Conservation (phyloP, 2,797 vertebrate species). For the Sebastes steindachneri region DNA sequence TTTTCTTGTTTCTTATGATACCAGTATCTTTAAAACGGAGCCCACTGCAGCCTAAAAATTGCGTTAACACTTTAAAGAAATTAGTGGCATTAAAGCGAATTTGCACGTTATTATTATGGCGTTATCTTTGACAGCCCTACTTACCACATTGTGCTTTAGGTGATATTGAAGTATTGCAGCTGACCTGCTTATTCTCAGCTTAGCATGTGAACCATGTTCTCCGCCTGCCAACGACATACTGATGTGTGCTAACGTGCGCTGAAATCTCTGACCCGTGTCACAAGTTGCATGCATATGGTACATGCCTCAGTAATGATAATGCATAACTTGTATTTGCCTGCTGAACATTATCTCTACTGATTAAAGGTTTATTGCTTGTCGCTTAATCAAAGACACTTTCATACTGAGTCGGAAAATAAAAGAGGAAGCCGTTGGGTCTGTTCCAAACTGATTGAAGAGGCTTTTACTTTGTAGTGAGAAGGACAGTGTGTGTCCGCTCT, state of each 20-base stretch:
- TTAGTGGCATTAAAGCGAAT: no score
- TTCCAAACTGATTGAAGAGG: conserved; percentile 31
- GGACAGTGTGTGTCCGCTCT: conserved; percentile 18
- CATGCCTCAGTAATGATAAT: not conserved
- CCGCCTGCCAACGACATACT: conserved; percentile 5
- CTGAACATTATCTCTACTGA: conserved; percentile 24
- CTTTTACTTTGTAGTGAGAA: conserved; percentile 23
- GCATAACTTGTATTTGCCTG: not conserved
- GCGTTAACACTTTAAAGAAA: no score
- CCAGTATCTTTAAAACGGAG: no score
- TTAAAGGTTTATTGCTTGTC: conserved; percentile 9
- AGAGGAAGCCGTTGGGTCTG: conserved; percentile 25
- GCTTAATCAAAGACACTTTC: conserved; percentile 33
- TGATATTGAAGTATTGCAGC: conserved; percentile 2
- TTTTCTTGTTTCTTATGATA: no score
- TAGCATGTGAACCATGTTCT: conserved; percentile 15
- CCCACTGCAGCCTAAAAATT: no score
- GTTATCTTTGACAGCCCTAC: no score
- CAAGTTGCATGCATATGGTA: conserved; percentile 34
- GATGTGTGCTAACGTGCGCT: conserved; percentile 12
- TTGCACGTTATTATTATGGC: no score
- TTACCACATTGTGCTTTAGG: not conserved
- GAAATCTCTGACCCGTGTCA: conserved; percentile 47
- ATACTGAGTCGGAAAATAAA: conserved; percentile 22
- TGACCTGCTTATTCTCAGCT: conserved; percentile 39